Evolutionary conservation across 2,888 invertebrate species (phyloP), one percentile per base, ranked within the genome.

Genomic region (Chrysolina oricalcia): DNA sequence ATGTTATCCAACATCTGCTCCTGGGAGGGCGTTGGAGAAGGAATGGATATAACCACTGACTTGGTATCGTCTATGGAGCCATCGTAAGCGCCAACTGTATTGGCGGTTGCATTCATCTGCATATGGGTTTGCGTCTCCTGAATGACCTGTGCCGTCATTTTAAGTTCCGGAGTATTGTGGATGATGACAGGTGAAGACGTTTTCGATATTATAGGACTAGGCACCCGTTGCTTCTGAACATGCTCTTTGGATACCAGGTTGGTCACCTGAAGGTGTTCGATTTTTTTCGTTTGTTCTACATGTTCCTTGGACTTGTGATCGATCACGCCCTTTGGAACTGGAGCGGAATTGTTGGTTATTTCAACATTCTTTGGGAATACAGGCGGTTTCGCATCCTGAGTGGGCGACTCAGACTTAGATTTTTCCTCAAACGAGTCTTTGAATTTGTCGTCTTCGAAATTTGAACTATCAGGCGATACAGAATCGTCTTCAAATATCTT

Each of bases 401-500:
- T 72, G 17, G 82, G 78, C 23, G 83, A 80, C 59, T 85, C 85
- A 10, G 69, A 77, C 81, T 85, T 85, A 19, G 80, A 81, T 74
- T 86, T 87, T 72, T 86, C 86, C 66, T 85, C 85, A 8, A 83
- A 81, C 13, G 83, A 82, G 76, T 86, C 86, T 78, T 87, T 87
- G 11, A 82, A 81, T 75, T 87, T 87, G 6, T 89, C 89, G 74
- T 89, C 89, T 43, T 89, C 89, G 76, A 87, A 88, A 73, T 87
- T 87, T 0, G 88, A 87, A 82, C 87, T 89, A 72, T 92, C 92
- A 0, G 93, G 92, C 0, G 93, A 92, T 0, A 92, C 91, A 0
- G 91, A 92, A 79, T 93, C 93, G 81, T 93, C 93, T 86, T 93
- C 93, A 84, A 93, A 93, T 83, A 93, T 93, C 85, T 93, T 93